These are phyloP conservation scores for Sitophilus oryzae DNA, from an alignment of 1,140 invertebrate genomes.

Conservation along the genomic window DNA sequence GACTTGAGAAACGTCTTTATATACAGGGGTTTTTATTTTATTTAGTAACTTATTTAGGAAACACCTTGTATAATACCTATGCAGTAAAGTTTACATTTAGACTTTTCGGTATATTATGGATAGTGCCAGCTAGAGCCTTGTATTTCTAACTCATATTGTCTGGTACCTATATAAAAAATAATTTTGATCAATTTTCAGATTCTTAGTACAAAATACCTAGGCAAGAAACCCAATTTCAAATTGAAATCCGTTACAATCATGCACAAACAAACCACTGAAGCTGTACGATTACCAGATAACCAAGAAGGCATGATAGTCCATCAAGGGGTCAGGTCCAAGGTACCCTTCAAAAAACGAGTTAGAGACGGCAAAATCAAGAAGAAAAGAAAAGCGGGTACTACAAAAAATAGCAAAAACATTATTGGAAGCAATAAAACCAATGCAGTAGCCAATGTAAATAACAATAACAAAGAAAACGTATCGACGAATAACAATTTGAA, in stretches of 20 bases:
- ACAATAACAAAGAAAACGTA: slow-evolving; percentile 2
- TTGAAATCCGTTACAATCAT: slow-evolving; percentile 78
- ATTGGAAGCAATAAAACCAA: not conserved
- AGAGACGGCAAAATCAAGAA: slow-evolving; percentile 58
- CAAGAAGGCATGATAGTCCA: slow-evolving; percentile 64
- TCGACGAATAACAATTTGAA: slow-evolving; percentile 42
- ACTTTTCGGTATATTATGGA: no score
- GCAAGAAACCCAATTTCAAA: slow-evolving; percentile 69
- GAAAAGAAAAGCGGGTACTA: slow-evolving; percentile 39
- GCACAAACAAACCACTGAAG: slow-evolving; percentile 78
- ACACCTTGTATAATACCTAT: no score
- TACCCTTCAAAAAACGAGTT: slow-evolving; percentile 69
- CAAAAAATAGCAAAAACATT: not conserved
- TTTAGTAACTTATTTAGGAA: no score
- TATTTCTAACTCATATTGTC: no score
- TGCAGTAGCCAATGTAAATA: not conserved
- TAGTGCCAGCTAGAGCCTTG: no score
- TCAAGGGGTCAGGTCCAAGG: slow-evolving; percentile 64
- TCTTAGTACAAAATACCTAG: slow-evolving; percentile 68
- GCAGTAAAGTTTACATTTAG: no score
- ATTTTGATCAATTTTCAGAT: no score
- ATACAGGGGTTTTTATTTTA: no score
- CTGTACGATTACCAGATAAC: slow-evolving; percentile 68
- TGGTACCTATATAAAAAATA: no score
- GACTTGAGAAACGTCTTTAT: not conserved